A percentile compares a stretch with the other conserved stretches of the same genome.
These are phyloP conservation scores for Lasioglossum morio DNA, from an alignment of 2,888 invertebrate genomes.

Conservation along the genomic window DNA sequence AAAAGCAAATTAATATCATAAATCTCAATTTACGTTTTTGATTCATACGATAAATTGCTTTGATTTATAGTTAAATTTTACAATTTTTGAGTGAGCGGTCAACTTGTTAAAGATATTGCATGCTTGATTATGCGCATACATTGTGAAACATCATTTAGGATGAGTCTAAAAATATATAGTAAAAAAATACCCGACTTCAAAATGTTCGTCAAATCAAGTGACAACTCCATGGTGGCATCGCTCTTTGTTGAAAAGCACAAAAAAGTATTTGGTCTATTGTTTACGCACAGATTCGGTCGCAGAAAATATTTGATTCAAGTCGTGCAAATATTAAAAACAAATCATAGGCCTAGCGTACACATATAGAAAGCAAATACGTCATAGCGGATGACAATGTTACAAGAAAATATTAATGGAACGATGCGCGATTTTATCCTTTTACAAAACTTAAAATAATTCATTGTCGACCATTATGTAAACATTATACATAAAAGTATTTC, in stretches of 20 bases:
- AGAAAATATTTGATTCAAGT: neutral
- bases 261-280: neutral
- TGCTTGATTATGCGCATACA: too few relatives aligned
- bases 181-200: neutral
- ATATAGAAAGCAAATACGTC: neutral
- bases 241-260: neutral
- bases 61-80: neutral
- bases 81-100: neutral
- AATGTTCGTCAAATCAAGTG: neutral
- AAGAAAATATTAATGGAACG: too few relatives aligned
- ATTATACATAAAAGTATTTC: neutral
- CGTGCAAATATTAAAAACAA: neutral
- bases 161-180: neutral
- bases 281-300: neutral
- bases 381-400: too few relatives aligned
- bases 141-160: neutral
- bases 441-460: too few relatives aligned
- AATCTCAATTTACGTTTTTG: neutral
- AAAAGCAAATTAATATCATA: neutral
- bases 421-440: too few relatives aligned
- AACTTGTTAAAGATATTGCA: too few relatives aligned
- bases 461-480: neutral
- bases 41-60: neutral
- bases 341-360: neutral
- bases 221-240: neutral